Conservation (phyloP, 2,797 vertebrate genomes). For the Simalia tracyae region DNA sequence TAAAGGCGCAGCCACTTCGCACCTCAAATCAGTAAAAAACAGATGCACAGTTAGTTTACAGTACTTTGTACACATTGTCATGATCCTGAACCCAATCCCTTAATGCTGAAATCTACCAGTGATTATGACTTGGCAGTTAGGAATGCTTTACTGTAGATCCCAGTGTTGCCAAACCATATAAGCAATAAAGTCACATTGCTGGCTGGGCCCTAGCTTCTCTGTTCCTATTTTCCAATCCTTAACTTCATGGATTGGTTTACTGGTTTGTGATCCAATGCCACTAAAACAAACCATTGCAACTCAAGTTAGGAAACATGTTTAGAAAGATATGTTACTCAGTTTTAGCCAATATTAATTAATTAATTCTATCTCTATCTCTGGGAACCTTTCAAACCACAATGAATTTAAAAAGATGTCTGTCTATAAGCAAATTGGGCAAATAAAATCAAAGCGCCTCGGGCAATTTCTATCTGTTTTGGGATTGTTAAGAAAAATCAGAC, state of each 20-base stretch:
- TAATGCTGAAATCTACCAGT: neutral
- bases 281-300: neutral
- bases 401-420: neutral
- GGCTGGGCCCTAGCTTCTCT: neutral
- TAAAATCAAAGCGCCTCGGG: slow-evolving; percentile 1
- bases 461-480: neutral
- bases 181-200: neutral
- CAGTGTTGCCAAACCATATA: neutral
- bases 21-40: slow-evolving; percentile 77
- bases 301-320: neutral
- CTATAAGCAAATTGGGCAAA: neutral
- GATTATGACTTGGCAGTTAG: neutral
- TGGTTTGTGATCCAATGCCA: neutral
- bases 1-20: slow-evolving; percentile 96
- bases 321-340: neutral
- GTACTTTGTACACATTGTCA: neutral
- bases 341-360: neutral
- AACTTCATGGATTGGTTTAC: neutral
- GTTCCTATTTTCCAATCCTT: neutral
- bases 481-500: neutral
- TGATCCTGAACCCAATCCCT: neutral
- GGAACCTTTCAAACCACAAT: neutral
- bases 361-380: neutral
- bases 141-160: neutral
- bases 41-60: neutral